These are phyloP conservation scores for Ctena decussata DNA, from an alignment of 2,888 invertebrate species.

Conservation along the genomic window DNA sequence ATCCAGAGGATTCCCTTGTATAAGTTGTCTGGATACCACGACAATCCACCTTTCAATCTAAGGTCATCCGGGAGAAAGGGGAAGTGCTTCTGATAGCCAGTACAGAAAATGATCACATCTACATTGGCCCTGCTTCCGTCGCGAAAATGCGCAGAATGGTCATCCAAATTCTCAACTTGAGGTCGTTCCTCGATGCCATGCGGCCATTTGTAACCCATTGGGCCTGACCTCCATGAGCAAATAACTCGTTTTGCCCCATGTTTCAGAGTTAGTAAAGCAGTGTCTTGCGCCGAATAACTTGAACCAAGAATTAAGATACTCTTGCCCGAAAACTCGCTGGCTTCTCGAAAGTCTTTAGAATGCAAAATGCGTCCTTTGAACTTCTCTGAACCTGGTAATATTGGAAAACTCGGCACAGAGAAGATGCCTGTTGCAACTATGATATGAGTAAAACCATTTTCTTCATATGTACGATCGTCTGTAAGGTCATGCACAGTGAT, in stretches of 20 bases:
- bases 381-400: conserved; percentile 31
- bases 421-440: conserved; percentile 40
- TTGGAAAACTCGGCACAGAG: conserved; percentile 26
- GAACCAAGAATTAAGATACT: conserved; percentile 42
- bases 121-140: conserved; percentile 11
- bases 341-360: conserved; percentile 50
- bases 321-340: conserved; percentile 40
- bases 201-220: conserved; percentile 27
- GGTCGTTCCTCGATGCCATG: conserved; percentile 32
- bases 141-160: neutral
- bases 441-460: conserved; percentile 34
- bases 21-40: neutral
- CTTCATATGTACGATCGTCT: neutral
- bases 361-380: conserved; percentile 55
- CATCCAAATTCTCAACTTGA: conserved; percentile 5
- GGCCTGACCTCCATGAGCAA: neutral
- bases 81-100: conserved; percentile 26
- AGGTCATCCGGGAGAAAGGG: conserved; percentile 14
- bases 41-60: neutral
- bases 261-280: conserved; percentile 42
- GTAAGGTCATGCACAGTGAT: conserved; percentile 16
- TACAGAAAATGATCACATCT: conserved; percentile 45
- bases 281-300: conserved; percentile 52
- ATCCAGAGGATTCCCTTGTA: conserved; percentile 16
- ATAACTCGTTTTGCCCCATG: conserved; percentile 37